Conservation (phyloP, 2,797 vertebrate species). For the Microtus agrestis region DNA sequence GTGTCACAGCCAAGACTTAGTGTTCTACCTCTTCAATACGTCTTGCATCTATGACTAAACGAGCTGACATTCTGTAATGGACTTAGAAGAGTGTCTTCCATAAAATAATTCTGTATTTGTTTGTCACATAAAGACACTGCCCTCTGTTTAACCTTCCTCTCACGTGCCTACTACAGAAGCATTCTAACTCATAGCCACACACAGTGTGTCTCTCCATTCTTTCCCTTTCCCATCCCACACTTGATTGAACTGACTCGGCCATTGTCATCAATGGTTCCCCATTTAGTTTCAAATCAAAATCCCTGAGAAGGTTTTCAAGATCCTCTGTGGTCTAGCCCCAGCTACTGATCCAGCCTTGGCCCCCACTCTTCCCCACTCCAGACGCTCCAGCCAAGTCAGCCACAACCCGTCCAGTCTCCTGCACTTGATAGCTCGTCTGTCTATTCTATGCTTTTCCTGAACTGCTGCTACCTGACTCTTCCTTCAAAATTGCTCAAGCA, state of each 20-base stretch:
- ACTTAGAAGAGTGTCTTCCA: background rate
- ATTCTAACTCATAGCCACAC: background rate
- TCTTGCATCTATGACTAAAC: constrained; percentile 2
- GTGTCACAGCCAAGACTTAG: background rate
- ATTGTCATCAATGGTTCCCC: background rate
- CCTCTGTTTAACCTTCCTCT: background rate
- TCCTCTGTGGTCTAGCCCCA: background rate
- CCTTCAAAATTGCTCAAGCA: background rate
- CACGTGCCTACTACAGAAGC: background rate
- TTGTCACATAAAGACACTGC: constrained; percentile 22
- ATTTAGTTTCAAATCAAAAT: constrained; percentile 23
- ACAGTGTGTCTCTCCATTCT: background rate
- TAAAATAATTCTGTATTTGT: background rate
- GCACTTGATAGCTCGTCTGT: background rate
- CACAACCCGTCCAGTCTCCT: background rate
- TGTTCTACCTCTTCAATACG: background rate
- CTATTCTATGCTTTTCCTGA: background rate
- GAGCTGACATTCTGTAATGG: constrained; percentile 19
- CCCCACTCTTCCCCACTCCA: background rate
- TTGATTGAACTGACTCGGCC: background rate
- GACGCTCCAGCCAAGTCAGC: background rate
- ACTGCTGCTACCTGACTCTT: background rate
- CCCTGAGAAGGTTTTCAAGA: background rate
- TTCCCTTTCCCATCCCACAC: too few relatives aligned
- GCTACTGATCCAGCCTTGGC: background rate